phyloP scores from a whole-genome alignment of 2,888 invertebrate genomes.

The Melangyna quadrimaculata region DNA sequence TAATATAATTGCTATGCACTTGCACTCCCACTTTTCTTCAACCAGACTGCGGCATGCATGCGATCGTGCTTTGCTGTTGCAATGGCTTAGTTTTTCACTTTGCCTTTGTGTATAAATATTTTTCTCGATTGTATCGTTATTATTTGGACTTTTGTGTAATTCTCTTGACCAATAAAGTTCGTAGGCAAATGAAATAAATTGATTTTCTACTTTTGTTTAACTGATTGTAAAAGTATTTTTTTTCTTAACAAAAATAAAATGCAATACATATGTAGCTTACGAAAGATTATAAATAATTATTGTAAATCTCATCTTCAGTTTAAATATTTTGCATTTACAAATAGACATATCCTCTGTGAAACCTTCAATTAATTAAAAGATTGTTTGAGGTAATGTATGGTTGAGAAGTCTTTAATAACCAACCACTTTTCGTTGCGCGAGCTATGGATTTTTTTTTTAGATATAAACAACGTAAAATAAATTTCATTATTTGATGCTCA shows the following conservation, averaged over 20 bases:
- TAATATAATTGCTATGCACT: conserved; percentile 46
- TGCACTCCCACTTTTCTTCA: conserved; percentile 54
- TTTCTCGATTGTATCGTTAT: neutral
- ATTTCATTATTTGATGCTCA: too few species aligned
- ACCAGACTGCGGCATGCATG: neutral
- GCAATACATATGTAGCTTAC: neutral
- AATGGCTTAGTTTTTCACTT: neutral
- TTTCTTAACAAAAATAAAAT: neutral
- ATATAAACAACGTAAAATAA: too few species aligned
- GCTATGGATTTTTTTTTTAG: too few species aligned
- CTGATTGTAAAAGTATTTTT: conserved; percentile 24
- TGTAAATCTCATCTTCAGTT: neutral
- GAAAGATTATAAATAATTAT: neutral
- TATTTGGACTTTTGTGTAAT: conserved; percentile 24
- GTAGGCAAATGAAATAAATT: conserved; percentile 7
- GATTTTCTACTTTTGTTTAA: conserved; percentile 28
- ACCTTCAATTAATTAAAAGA: too few species aligned
- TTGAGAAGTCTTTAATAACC: too few species aligned
- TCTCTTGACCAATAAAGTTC: conserved; percentile 59
- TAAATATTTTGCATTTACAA: neutral
- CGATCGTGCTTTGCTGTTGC: conserved; percentile 30
- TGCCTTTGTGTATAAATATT: neutral
- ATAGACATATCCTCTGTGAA: too few species aligned
- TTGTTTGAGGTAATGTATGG: too few species aligned
- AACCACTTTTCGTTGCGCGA: too few species aligned